phyloP scores from a whole-genome alignment of 2,797 vertebrate genomes.

The Cetoscarus ocellatus region DNA sequence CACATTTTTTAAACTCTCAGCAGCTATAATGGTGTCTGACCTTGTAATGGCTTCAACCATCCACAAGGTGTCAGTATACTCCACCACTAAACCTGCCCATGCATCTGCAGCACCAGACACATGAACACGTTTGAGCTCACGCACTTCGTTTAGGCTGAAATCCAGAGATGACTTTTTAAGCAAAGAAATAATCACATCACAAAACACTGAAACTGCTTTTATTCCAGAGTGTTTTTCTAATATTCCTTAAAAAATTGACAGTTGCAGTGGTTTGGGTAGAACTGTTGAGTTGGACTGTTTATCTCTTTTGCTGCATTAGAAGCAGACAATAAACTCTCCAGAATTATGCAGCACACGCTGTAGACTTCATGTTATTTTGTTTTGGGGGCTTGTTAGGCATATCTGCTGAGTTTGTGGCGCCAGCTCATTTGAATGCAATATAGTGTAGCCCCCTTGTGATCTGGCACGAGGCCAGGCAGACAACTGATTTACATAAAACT shows the following conservation, averaged over 20 bases:
- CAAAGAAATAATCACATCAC: not conserved
- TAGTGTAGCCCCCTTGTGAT: conserved; percentile 56
- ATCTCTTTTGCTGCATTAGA: conserved; percentile 17
- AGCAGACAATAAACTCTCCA: conserved; percentile 19
- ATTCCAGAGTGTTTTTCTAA: too few species aligned
- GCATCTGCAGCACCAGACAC: conserved; percentile 20
- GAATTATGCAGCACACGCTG: conserved; percentile 22
- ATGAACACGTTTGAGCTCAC: not conserved
- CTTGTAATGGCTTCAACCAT: conserved; percentile 9
- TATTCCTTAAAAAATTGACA: not conserved
- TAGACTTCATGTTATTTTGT: conserved; percentile 43
- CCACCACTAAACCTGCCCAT: conserved; percentile 24
- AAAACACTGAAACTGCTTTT: not conserved
- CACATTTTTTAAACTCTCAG: too few species aligned
- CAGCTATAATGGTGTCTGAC: too few species aligned
- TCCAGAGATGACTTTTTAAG: not conserved
- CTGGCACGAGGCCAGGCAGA: conserved; percentile 63
- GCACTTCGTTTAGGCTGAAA: conserved; percentile 11
- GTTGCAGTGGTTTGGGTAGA: not conserved
- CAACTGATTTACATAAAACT: conserved; percentile 80
- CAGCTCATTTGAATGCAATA: conserved; percentile 73
- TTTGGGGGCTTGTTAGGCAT: conserved; percentile 56
- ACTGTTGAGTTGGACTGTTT: conserved; percentile 4
- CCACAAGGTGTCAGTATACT: conserved; percentile 79
- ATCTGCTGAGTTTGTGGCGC: conserved; percentile 49